A percentile compares a stretch with the other conserved stretches of the same genome.
Evolutionary conservation across 2,797 vertebrate species (phyloP).

Genomic region (Coregonus sp.): DNA sequence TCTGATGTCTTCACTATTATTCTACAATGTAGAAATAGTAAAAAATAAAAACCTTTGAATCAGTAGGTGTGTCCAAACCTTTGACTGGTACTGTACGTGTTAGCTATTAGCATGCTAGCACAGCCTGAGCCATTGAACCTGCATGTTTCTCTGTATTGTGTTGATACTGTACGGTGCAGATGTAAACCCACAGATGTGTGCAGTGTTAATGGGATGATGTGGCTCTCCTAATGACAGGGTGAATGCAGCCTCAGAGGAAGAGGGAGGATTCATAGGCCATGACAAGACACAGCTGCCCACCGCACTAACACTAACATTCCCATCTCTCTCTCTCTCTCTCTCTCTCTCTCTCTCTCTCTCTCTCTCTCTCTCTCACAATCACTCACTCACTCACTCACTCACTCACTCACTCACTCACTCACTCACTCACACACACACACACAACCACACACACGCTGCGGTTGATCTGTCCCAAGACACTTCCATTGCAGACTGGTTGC

Average conservation of each 20-base stretch:
- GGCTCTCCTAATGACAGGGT: slow-evolving; percentile 47
- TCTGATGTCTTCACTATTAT: no score
- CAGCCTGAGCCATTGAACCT: neutral
- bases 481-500: slow-evolving; percentile 28
- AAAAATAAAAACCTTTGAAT: no score
- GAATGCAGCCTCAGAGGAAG: slow-evolving; percentile 35
- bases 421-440: slow-evolving; percentile 13
- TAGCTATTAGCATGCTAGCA: neutral
- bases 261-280: neutral
- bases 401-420: neutral
- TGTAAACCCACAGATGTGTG: slow-evolving; percentile 42
- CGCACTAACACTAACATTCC: neutral
- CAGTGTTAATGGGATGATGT: slow-evolving; percentile 37
- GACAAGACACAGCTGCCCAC: slow-evolving; percentile 35
- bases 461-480: slow-evolving; percentile 38
- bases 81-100: no score
- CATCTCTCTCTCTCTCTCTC: neutral
- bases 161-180: neutral
- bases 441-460: slow-evolving; percentile 5
- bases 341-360: no score
- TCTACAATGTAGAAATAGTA: no score
- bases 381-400: neutral
- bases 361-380: neutral
- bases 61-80: no score
- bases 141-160: neutral